A percentile compares a stretch with the other conserved stretches of the same genome.
phyloP scores from a whole-genome alignment of 2,113 vertebrate genomes.

The Spea multiplicata region DNA sequence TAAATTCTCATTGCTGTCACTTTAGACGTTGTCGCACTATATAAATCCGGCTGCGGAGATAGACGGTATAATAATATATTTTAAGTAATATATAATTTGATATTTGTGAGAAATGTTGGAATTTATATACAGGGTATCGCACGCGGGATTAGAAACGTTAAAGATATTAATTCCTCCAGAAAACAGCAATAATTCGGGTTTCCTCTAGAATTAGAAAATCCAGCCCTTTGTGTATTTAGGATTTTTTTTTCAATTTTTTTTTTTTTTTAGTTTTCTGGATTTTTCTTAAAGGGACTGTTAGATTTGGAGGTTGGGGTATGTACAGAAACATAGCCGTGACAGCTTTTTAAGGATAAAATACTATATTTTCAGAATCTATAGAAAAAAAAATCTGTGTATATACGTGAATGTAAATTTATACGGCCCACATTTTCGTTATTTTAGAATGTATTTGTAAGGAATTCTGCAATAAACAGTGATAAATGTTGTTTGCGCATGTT shows the following conservation, averaged over 20 bases:
- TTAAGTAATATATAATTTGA: constrained; percentile 81
- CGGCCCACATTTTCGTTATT: constrained; percentile 76
- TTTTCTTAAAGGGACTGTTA: constrained; percentile 71
- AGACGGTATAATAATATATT: constrained; percentile 77
- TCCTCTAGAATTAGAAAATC: constrained; percentile 55
- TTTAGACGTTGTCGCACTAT: constrained; percentile 13
- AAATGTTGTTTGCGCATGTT: too few relatives aligned
- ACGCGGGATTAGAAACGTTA: constrained; percentile 26
- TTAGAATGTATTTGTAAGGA: constrained; percentile 73
- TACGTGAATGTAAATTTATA: constrained; percentile 59
- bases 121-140: constrained; percentile 56
- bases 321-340: constrained; percentile 67
- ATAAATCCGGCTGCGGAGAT: constrained; percentile 2
- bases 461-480: constrained; percentile 42
- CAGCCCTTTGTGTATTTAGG: constrained; percentile 45
- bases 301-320: constrained; percentile 69
- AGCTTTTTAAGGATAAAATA: constrained; percentile 66
- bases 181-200: constrained; percentile 67
- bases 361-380: constrained; percentile 80
- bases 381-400: constrained; percentile 56
- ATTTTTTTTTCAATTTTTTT: constrained; percentile 25
- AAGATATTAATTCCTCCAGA: constrained; percentile 42
- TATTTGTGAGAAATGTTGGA: constrained; percentile 55
- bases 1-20: neutral
- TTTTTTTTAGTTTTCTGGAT: constrained; percentile 60